Evolutionary conservation across 2,797 vertebrate genomes (phyloP).

Genomic region (Ibycter americanus): DNA sequence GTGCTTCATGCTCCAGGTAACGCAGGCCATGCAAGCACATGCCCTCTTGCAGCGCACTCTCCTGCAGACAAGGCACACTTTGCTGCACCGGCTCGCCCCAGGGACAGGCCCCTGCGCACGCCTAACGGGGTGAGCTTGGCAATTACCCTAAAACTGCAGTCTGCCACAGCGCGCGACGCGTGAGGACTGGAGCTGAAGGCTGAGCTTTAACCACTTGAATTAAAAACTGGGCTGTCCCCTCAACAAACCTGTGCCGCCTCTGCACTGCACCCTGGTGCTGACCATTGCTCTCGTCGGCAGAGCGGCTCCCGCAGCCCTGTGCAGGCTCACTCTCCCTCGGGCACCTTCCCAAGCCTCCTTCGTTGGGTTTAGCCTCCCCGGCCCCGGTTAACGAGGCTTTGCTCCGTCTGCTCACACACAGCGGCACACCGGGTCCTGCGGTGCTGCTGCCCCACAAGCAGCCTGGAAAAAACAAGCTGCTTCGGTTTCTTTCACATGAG

Average conservation of each 20-base stretch:
- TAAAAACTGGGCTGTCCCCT: too few species aligned
- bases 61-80: not conserved
- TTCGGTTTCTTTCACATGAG: not conserved
- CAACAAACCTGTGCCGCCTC: not conserved
- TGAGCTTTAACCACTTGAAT: not conserved
- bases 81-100: not conserved
- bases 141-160: not conserved
- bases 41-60: too few species aligned
- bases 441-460: not conserved
- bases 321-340: not conserved
- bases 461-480: not conserved
- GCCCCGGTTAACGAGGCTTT: not conserved
- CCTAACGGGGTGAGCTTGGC: not conserved
- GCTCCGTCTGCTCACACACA: not conserved
- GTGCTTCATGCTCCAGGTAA: not conserved
- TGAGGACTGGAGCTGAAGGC: not conserved
- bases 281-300: not conserved
- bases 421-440: too few species aligned
- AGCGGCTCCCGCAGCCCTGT: not conserved
- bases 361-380: accelerated
- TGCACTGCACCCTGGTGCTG: not conserved
- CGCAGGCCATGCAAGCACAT: accelerated
- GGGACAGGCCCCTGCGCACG: too few species aligned
- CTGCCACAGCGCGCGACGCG: too few species aligned
- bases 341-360: not conserved